A percentile compares a stretch with the other conserved stretches of the same genome.
phyloP scores from a whole-genome alignment of 2,797 vertebrate species.

The Scyliorhinus canicula region DNA sequence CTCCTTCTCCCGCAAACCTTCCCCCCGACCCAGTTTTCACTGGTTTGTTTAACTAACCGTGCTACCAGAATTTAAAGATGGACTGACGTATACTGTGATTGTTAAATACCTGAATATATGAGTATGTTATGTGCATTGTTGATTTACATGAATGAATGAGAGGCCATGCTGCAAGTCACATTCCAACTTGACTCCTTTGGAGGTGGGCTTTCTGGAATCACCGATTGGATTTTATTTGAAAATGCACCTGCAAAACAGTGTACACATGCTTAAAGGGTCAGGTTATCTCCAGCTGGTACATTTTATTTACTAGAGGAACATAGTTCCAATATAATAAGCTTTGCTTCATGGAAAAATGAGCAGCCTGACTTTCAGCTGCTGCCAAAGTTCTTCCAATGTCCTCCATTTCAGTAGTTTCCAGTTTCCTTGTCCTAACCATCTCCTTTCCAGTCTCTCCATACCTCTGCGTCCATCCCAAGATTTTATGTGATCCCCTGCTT shows the following conservation, averaged over 20 bases:
- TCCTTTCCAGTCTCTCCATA: background rate
- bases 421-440: background rate
- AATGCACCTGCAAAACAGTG: background rate
- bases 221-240: background rate
- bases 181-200: background rate
- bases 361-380: background rate
- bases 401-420: background rate
- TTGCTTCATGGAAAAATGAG: background rate
- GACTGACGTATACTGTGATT: background rate
- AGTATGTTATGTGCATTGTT: background rate
- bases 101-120: background rate
- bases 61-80: background rate
- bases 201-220: background rate
- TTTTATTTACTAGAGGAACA: background rate
- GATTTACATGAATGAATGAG: background rate
- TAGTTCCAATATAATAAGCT: background rate
- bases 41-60: background rate
- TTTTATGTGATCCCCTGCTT: background rate
- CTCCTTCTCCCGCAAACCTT: too few relatives aligned
- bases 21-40: background rate
- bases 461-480: background rate
- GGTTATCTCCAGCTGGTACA: background rate
- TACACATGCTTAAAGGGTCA: background rate
- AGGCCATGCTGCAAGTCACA: background rate
- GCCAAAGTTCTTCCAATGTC: background rate